A percentile compares a stretch with the other conserved stretches of the same genome.
phyloP scores from a whole-genome alignment of 2,888 invertebrate species.

The Kuschelorhynchus macadamiae region DNA sequence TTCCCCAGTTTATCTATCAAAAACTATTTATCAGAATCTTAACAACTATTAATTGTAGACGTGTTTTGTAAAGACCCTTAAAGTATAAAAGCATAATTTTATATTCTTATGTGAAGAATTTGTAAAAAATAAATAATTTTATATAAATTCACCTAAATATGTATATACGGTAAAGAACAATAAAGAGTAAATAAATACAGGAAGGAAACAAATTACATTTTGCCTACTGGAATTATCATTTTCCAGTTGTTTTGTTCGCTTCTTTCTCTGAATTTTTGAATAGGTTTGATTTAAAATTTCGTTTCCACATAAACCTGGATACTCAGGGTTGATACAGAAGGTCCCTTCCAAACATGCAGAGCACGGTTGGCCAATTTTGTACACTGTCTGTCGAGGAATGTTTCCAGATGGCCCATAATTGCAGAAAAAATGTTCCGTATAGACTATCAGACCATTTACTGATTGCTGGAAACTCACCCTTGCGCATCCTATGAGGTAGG shows the following conservation, averaged over 20 bases:
- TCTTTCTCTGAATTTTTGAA: conserved; percentile 15
- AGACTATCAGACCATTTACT: conserved; percentile 53
- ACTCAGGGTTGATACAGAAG: conserved; percentile 59
- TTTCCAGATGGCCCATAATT: conserved; percentile 67
- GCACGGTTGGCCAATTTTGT: conserved; percentile 61
- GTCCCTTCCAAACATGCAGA: conserved; percentile 61
- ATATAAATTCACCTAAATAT: no score
- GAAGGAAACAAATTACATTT: no score
- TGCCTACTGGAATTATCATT: no score
- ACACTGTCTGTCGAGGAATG: conserved; percentile 62
- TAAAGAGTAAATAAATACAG: no score
- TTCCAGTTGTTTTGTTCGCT: not conserved
- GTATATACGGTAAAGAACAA: no score
- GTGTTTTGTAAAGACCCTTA: no score
- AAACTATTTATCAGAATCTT: no score
- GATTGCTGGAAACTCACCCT: conserved; percentile 61
- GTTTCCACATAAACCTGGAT: conserved; percentile 60
- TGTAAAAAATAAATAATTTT: no score
- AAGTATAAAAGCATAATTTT: no score
- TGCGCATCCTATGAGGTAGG: conserved; percentile 63
- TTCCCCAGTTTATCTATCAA: no score
- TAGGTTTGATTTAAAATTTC: conserved; percentile 45
- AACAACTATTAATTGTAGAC: no score
- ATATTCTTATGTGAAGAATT: no score
- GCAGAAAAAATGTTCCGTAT: conserved; percentile 64